Evolutionary conservation across 2,797 vertebrate species (phyloP), one percentile per base, ranked within the genome.

Genomic region (Distichodus sexfasciatus): DNA sequence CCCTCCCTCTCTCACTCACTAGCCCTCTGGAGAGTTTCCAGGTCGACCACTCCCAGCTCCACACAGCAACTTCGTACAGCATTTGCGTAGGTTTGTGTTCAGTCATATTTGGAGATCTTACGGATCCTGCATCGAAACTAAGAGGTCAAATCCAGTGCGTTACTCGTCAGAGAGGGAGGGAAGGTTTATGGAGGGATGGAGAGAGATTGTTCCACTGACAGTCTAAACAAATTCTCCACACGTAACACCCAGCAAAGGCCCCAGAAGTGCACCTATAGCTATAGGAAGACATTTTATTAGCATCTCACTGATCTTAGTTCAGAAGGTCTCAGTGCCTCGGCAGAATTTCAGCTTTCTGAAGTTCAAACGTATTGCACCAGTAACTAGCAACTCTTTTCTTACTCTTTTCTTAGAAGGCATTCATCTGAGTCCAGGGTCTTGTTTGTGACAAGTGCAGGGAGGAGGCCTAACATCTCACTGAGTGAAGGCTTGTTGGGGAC

Each of bases 401-500:
- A n/a, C n/a, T 23, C 4, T 31, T 36, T 46, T 53, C 23, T 35
- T n/a, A n/a, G 26, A 48, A 67, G 50, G 17, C 57, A 62, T 68
- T 60, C 65, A 55, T 81, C 59, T 50, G 44, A 65, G 3, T 19
- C 61, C 61, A 55, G 71, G n/a, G 63, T 62, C 72, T 78, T 78
- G 80, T 72, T 57, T 46, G 44, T 63, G 78, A 75, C 72, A 59
- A 38, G 53, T n/a, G 35, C 21, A 14, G 41, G 65, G 78, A 67
- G 28, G 4, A 53, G 59, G 67, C 43, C 50, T 60, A 60, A 51
- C 29, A 40, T 40, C 53, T 58, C 40, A 35, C 58, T 69, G 65
- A 43, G 64, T 41, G n/a, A 75, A 71, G 71, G 76, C 64, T 70
- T 57, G 33, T 23, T 19, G 55, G 61, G 71, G 73, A 74, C 79